phyloP scores from a whole-genome alignment of 2,113 vertebrate genomes.

The Pionites leucogaster region DNA sequence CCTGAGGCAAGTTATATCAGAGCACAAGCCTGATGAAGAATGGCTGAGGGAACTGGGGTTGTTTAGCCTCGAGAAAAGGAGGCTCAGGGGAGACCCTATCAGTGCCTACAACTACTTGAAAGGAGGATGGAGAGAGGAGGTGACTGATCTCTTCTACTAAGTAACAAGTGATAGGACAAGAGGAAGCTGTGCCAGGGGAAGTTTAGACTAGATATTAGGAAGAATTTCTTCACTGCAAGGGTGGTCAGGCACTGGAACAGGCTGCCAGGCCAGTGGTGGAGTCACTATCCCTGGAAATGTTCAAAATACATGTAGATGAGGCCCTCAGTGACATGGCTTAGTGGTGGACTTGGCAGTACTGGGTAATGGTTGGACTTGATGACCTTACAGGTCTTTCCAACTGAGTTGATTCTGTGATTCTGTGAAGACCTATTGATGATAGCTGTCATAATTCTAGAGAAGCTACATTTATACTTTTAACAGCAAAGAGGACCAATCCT shows the following conservation, averaged over 20 bases:
- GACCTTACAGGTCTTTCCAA: background rate
- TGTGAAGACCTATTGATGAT: background rate
- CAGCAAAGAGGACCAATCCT: background rate
- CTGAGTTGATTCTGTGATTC: background rate
- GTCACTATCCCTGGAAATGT: background rate
- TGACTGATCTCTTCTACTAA: too few species aligned
- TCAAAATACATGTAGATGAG: background rate
- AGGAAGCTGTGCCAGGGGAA: background rate
- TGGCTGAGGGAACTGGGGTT: too few species aligned
- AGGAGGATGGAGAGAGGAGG: too few species aligned
- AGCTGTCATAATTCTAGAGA: background rate
- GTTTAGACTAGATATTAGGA: background rate
- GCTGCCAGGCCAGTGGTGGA: background rate
- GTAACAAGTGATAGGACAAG: too few species aligned
- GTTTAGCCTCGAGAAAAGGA: too few species aligned
- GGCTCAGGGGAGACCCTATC: too few species aligned
- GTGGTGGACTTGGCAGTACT: background rate
- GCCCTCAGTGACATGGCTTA: background rate
- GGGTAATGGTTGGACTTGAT: background rate
- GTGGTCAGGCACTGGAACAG: background rate
- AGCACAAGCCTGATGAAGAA: too few species aligned
- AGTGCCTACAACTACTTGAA: too few species aligned
- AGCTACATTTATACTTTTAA: background rate
- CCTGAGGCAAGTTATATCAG: background rate
- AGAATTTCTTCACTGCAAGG: background rate